A percentile compares a stretch with the other conserved stretches of the same genome.
These are phyloP conservation scores for Cherax destructor DNA, from an alignment of 1,140 invertebrate species.

Conservation along the genomic window DNA sequence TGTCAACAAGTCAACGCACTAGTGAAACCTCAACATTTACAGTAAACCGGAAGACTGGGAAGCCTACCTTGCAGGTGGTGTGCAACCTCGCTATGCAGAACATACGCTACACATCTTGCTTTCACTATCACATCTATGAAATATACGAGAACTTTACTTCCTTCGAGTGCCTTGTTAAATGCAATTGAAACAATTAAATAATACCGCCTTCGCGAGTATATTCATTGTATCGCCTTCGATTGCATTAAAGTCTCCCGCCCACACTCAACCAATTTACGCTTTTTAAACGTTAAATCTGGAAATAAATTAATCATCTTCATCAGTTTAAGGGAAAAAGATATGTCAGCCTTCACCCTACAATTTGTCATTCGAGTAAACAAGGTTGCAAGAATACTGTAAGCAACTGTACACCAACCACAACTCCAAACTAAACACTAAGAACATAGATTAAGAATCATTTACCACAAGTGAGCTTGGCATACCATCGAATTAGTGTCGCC, in stretches of 20 bases:
- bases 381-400: not conserved
- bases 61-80: not conserved
- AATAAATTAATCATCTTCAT: not conserved
- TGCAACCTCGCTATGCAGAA: not conserved
- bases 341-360: not conserved
- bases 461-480: not conserved
- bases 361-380: not conserved
- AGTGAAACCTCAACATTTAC: not conserved
- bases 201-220: not conserved
- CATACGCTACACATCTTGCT: not conserved
- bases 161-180: too few relatives aligned
- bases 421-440: not conserved
- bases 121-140: too few relatives aligned
- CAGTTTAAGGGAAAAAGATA: not conserved
- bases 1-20: not conserved
- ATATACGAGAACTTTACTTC: too few relatives aligned
- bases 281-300: not conserved
- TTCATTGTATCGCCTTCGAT: not conserved
- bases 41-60: not conserved
- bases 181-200: not conserved
- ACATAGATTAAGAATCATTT: not conserved
- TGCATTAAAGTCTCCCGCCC: constrained; percentile 2
- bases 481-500: too few relatives aligned
- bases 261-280: not conserved
- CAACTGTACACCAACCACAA: constrained; percentile 2